phyloP scores from a whole-genome alignment of 2,113 vertebrate species.

The Tragelaphus imberbis region DNA sequence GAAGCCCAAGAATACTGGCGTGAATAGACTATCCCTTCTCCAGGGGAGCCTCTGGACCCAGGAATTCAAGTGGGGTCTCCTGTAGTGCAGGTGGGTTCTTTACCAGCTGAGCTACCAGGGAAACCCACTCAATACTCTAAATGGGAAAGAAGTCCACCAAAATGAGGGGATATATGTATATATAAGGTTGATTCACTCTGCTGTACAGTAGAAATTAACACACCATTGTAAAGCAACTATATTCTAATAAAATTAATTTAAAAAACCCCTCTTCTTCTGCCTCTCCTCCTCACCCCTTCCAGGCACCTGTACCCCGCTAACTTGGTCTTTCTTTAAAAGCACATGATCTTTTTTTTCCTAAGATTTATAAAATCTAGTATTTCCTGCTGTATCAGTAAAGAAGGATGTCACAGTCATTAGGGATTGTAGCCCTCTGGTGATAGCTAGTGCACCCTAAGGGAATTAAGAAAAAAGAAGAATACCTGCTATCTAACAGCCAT shows the following conservation, averaged over 20 bases:
- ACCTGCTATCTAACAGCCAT: neutral
- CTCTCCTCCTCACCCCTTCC: neutral
- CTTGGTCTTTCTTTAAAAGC: neutral
- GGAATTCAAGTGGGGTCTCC: neutral
- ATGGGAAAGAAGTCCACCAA: neutral
- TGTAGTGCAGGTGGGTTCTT: neutral
- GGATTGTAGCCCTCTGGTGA: neutral
- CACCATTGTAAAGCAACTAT: neutral
- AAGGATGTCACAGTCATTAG: neutral
- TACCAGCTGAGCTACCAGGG: neutral
- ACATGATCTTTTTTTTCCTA: neutral
- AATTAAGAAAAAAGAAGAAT: neutral
- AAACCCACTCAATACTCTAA: neutral
- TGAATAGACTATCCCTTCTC: neutral
- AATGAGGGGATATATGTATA: neutral
- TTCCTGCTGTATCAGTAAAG: neutral
- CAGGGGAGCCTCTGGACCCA: neutral
- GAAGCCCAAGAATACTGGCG: neutral
- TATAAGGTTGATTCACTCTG: neutral
- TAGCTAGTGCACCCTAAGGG: neutral
- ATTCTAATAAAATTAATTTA: neutral
- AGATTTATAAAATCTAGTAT: neutral
- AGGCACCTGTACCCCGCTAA: rapidly evolving
- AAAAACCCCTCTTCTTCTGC: neutral
- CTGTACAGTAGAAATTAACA: neutral